Evolutionary conservation across 1,140 invertebrate species (phyloP), one percentile per base, ranked within the genome.

Genomic region (Mya arenaria): DNA sequence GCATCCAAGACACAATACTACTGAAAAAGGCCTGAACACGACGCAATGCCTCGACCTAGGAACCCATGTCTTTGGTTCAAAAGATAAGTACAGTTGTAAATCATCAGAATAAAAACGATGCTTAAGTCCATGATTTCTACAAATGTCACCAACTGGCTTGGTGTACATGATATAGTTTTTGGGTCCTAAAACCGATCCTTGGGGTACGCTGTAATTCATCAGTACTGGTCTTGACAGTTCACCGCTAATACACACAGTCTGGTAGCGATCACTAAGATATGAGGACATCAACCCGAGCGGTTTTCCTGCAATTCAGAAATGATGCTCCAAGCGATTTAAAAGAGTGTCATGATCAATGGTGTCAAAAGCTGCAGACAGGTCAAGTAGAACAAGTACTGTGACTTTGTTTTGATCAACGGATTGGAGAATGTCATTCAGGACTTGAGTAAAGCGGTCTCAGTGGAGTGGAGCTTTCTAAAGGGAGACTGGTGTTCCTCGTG

Each of bases 351-450:
- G 66, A 39, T 69, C 66, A 25, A 69, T 69, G 6, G 66, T 69
- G 39, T 44, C 66, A 28, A 69, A 69, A n/a, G 66, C 39, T 13
- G 66, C 66, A 25, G 66, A 69, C 17, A n/a, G n/a, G n/a, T n/a
- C n/a, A n/a, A n/a, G n/a, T n/a, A n/a, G n/a, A n/a, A n/a, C n/a
- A n/a, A n/a, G n/a, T n/a, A n/a, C n/a, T n/a, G n/a, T n/a, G n/a
- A 69, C 37, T 25, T 69, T 23, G 34, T 65, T 65, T 65, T 28
- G 17, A 65, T 65, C 17, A 6, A 65, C 17, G 17, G 32, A 65
- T 37, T 37, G 62, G 37, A 34, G 23, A 30, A 65, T 34, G 25
- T 65, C 62, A 65, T 65, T 65, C 10, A 34, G 62, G 28, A 65
- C 62, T 65, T 65, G 8, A 65, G 62, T 65, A 34, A 65, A 15